Evolutionary conservation across 2,797 vertebrate genomes (phyloP), one percentile per base, ranked within the genome.

Genomic region (Phrynocephalus forsythii): DNA sequence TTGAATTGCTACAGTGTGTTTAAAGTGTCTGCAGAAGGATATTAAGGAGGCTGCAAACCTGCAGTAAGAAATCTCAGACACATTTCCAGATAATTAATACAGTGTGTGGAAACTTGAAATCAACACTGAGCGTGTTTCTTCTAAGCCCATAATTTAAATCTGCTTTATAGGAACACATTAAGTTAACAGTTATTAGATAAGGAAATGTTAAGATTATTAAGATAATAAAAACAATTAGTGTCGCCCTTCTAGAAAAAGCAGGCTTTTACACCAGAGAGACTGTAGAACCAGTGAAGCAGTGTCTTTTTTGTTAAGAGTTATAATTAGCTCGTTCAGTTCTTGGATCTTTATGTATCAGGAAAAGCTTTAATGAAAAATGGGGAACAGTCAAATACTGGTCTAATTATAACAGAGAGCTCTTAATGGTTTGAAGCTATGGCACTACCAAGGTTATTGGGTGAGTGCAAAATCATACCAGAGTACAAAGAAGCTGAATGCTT

Each of bases 71-170:
- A 94, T 95, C 92, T 94, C 89, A 86, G 91, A 94, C 95, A 94
- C 93, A 91, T 96, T 96, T 96, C 94, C 95, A 96, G 94, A 91
- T 96, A 97, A 97, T 96, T 96, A 96, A 97, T 96, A 95, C 95
- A 96, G 93, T 91, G 93, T 95, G 92, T 90, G 86, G 94, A 96
- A 96, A 95, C 93, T 82, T 93, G 94, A 95, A 96, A 96, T 96
- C 94, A 94, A 91, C 90, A 80, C 94, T 91, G 91, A 93, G 93
- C 67, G 71, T 66, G n/a, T 87, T 85, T 96, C 92, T 89, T 93
- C 94, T 95, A 96, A 97, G 93, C 94, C 93, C 94, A 93, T 94
- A 95, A 96, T 96, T 97, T 96, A 96, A 94, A 94, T 96, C 92
- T 95, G 85, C 92, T 93, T 97, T 96, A 95, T 89, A 94, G 93